Evolutionary conservation across 1,140 invertebrate species (phyloP).

Genomic region (Batillaria attramentaria): DNA sequence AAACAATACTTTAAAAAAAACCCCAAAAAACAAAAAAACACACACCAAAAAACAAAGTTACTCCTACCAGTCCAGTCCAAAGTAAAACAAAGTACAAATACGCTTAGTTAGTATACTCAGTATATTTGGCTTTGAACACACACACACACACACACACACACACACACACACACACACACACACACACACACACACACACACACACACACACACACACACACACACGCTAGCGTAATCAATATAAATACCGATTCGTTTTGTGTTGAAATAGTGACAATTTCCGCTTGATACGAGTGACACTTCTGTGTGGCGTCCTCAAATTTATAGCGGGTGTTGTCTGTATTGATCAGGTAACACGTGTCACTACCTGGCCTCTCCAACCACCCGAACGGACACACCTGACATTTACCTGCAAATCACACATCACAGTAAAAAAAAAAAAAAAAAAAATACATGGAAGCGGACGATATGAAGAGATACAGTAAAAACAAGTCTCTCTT

Average conservation of each 20-base stretch:
- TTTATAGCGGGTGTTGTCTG: background rate
- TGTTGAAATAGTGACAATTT: constrained; percentile 11
- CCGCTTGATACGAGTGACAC: constrained; percentile 20
- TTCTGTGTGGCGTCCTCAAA: constrained; percentile 14
- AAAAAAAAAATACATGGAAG: background rate
- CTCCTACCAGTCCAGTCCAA: background rate
- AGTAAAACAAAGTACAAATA: background rate
- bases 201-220: no score
- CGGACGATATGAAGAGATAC: background rate
- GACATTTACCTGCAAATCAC: background rate
- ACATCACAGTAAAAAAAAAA: background rate
- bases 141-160: background rate
- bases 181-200: background rate
- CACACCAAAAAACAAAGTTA: background rate
- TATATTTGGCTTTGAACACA: no score
- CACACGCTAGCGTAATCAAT: background rate
- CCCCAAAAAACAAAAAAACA: no score
- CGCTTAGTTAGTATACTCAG: no score
- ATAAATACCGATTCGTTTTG: constrained; percentile 3
- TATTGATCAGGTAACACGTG: constrained; percentile 28
- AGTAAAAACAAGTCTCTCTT: background rate
- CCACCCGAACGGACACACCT: constrained; percentile 37
- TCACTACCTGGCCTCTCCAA: constrained; percentile 6
- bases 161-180: no score
- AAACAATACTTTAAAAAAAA: no score